Evolutionary conservation across 2,888 invertebrate species (phyloP).

Genomic region (Ligdia adustata): DNA sequence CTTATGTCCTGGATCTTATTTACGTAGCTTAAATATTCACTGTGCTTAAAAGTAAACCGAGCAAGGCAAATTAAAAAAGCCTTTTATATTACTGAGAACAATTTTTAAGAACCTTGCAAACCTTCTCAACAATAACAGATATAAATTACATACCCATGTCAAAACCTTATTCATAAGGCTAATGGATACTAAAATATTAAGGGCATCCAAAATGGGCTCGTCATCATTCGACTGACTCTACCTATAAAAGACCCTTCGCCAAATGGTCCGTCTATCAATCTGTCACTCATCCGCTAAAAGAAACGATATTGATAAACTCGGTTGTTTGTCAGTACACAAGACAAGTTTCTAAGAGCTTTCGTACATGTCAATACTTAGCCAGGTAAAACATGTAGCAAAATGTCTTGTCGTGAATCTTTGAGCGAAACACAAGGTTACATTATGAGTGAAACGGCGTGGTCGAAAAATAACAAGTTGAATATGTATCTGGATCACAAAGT

Average conservation of each 20-base stretch:
- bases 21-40: slow-evolving; percentile 32
- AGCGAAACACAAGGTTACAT: slow-evolving; percentile 9
- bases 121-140: not conserved
- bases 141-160: slow-evolving; percentile 7
- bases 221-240: slow-evolving; percentile 17
- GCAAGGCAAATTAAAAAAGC: too few species aligned
- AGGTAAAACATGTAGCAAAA: slow-evolving; percentile 22
- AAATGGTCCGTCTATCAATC: slow-evolving; percentile 28
- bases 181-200: slow-evolving; percentile 16
- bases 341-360: slow-evolving; percentile 31
- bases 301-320: slow-evolving; percentile 22
- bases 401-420: slow-evolving; percentile 20
- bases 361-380: slow-evolving; percentile 30
- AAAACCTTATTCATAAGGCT: slow-evolving; percentile 16
- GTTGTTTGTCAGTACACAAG: slow-evolving; percentile 27
- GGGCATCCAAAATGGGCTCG: slow-evolving; percentile 9
- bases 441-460: slow-evolving; percentile 2
- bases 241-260: slow-evolving; percentile 9
- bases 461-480: slow-evolving; percentile 15
- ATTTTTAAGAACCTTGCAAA: not conserved
- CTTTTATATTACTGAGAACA: too few species aligned
- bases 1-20: slow-evolving; percentile 31
- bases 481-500: slow-evolving; percentile 9
- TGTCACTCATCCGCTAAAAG: slow-evolving; percentile 24
- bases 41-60: too few species aligned